A percentile compares a stretch with the other conserved stretches of the same genome.
Evolutionary conservation across 1,140 invertebrate species (phyloP).

Genomic region (Papilio aristodemus): DNA sequence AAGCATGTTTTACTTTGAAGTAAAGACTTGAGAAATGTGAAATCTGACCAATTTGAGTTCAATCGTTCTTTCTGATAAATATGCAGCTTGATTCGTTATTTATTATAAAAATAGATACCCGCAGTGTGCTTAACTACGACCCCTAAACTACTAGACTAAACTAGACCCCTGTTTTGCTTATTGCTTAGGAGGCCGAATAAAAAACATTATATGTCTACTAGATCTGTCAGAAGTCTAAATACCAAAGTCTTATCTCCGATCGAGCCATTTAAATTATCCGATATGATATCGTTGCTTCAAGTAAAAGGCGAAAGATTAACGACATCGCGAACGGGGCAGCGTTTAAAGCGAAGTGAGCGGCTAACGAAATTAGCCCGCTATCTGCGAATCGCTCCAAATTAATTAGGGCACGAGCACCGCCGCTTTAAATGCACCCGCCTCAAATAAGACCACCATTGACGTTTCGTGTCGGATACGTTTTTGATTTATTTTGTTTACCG

Average conservation of each 20-base stretch:
- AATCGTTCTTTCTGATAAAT: too few relatives aligned
- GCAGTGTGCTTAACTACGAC: too few relatives aligned
- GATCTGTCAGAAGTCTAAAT: neutral
- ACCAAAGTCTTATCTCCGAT: slow-evolving; percentile 26
- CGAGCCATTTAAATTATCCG: slow-evolving; percentile 11
- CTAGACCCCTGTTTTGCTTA: too few relatives aligned
- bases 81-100: too few relatives aligned
- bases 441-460: slow-evolving; percentile 13
- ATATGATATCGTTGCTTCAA: slow-evolving; percentile 10
- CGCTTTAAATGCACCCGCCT: slow-evolving; percentile 22
- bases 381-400: slow-evolving; percentile 65
- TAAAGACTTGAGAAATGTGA: too few relatives aligned
- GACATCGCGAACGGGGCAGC: slow-evolving; percentile 54
- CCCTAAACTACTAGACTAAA: too few relatives aligned
- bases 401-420: slow-evolving; percentile 52
- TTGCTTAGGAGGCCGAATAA: too few relatives aligned
- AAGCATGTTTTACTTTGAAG: too few relatives aligned
- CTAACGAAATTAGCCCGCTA: slow-evolving; percentile 66
- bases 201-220: neutral
- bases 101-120: too few relatives aligned
- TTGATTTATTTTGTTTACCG: slow-evolving; percentile 5
- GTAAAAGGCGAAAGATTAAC: slow-evolving; percentile 54
- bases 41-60: too few relatives aligned
- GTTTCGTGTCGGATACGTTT: neutral
- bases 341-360: slow-evolving; percentile 61